Evolutionary conservation across 2,888 invertebrate genomes (phyloP).

Genomic region (Caenorhabditis imperialis): DNA sequence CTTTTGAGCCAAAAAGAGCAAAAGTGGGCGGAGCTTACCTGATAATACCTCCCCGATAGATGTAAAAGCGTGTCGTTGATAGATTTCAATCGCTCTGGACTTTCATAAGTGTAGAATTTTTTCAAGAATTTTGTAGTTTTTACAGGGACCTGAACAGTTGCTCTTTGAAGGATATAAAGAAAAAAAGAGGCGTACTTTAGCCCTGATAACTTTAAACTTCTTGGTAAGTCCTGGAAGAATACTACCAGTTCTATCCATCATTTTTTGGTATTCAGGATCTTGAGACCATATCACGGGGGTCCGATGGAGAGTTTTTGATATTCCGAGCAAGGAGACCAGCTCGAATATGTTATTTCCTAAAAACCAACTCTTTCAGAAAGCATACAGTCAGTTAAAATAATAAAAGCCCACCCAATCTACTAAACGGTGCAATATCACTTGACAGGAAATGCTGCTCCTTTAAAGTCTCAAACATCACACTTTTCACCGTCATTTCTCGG

Average conservation of each 20-base stretch:
- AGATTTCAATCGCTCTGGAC: neutral
- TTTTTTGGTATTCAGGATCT: neutral
- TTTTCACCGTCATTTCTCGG: too few species aligned
- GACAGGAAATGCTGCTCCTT: too few species aligned
- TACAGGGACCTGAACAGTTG: neutral
- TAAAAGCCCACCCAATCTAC: too few species aligned
- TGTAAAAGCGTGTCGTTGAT: neutral
- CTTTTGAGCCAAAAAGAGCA: too few species aligned
- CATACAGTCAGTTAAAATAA: too few species aligned
- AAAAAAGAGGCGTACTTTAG: neutral
- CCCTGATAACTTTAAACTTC: neutral
- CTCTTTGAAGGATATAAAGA: neutral
- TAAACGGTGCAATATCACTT: too few species aligned
- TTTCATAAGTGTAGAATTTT: too few species aligned
- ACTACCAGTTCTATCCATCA: neutral
- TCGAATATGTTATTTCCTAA: constrained; percentile 9
- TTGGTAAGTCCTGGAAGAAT: neutral
- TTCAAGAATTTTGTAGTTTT: neutral
- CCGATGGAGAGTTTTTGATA: neutral
- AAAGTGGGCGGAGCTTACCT: too few species aligned
- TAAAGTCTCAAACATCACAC: too few species aligned
- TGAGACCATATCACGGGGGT: constrained; percentile 2
- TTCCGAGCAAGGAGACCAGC: neutral
- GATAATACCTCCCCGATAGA: neutral
- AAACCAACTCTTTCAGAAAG: too few species aligned